A percentile compares a stretch with the other conserved stretches of the same genome.
Evolutionary conservation across 2,888 invertebrate genomes (phyloP).

Genomic region (Leucozona laternaria): DNA sequence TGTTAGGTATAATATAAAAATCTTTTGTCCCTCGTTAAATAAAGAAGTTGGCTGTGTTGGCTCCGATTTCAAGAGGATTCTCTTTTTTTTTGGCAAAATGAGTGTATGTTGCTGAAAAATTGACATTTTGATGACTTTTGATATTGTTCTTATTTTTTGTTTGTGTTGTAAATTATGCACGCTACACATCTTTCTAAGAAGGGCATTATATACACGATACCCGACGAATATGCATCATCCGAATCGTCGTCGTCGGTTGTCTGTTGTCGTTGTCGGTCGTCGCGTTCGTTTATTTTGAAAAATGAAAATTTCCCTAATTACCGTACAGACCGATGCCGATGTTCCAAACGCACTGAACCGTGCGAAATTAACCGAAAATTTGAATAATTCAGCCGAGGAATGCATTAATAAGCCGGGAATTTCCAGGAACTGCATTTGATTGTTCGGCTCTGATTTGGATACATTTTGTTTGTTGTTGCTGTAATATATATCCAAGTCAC

Average conservation of each 20-base stretch:
- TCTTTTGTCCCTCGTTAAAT: constrained; percentile 51
- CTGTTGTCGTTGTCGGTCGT: background rate
- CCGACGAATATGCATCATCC: constrained; percentile 47
- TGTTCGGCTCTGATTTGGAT: constrained; percentile 63
- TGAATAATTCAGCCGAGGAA: constrained; percentile 66
- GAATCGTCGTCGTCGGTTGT: constrained; percentile 25
- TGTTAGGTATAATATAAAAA: constrained; percentile 39
- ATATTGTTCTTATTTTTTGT: background rate
- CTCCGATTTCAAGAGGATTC: constrained; percentile 19
- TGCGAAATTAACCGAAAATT: constrained; percentile 73
- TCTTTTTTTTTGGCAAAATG: constrained; percentile 10
- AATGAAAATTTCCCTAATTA: constrained; percentile 69
- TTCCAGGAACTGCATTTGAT: constrained; percentile 68
- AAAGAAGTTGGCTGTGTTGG: constrained; percentile 28
- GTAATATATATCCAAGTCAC: constrained; percentile 16
- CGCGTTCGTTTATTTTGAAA: constrained; percentile 16
- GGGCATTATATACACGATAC: background rate
- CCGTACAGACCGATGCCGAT: constrained; percentile 46
- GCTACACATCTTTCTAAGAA: constrained; percentile 33
- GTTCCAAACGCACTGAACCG: constrained; percentile 63
- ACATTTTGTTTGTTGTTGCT: constrained; percentile 4
- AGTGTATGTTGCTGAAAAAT: constrained; percentile 42
- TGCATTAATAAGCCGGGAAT: constrained; percentile 66
- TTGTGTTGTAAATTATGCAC: constrained; percentile 53
- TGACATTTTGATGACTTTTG: constrained; percentile 48